Percentiles rank a stretch among this genome's conserved stretches.
Conservation (phyloP, 2,888 invertebrate genomes). For the Dascillus cervinus region DNA sequence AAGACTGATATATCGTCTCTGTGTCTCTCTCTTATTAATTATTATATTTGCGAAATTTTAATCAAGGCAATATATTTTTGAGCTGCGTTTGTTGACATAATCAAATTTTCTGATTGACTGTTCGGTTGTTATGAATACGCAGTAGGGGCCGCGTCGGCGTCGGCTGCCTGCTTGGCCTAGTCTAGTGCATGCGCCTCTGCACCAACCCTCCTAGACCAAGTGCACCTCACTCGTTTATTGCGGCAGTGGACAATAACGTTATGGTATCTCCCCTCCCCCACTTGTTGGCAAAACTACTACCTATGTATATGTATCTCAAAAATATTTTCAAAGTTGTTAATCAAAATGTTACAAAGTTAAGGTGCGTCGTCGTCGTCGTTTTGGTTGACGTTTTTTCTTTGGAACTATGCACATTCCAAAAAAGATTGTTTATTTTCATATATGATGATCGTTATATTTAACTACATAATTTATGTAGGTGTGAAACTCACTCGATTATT, state of each 20-base stretch:
- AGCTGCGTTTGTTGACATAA: constrained; percentile 39
- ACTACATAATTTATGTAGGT: constrained; percentile 15
- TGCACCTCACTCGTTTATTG: constrained; percentile 35
- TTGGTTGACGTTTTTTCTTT: constrained; percentile 34
- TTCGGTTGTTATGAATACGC: constrained; percentile 24
- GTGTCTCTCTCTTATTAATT: too few species aligned
- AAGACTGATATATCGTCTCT: constrained; percentile 41
- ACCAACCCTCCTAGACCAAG: constrained; percentile 26
- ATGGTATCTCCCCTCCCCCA: constrained; percentile 29
- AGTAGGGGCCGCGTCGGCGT: constrained; percentile 16
- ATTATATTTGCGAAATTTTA: constrained; percentile 38
- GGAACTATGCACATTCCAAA: constrained; percentile 34
- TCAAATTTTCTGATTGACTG: constrained; percentile 20
- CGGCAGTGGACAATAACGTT: constrained; percentile 41
- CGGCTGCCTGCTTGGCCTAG: constrained; percentile 22
- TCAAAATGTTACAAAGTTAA: constrained; percentile 38
- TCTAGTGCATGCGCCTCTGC: constrained; percentile 21
- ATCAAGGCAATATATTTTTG: constrained; percentile 44
- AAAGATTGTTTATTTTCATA: constrained; percentile 39
- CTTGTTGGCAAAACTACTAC: constrained; percentile 38
- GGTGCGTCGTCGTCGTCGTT: constrained; percentile 19
- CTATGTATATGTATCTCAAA: constrained; percentile 27
- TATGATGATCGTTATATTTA: constrained; percentile 33
- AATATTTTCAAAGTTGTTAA: constrained; percentile 43
- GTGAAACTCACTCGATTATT: constrained; percentile 12